Base-by-base conservation (phyloP, 2,888 invertebrate genomes). In the Dinocampus coccinellae region DNA sequence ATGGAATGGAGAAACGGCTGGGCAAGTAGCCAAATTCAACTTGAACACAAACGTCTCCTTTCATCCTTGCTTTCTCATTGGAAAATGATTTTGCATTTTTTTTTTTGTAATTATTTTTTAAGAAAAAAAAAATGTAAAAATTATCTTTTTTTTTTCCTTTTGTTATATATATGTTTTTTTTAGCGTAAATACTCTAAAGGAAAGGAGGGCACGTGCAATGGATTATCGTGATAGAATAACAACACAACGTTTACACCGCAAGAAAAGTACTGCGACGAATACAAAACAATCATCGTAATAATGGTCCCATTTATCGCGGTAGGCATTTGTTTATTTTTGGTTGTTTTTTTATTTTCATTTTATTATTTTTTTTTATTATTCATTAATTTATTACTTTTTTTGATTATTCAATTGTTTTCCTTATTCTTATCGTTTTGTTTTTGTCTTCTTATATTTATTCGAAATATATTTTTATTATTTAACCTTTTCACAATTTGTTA, bases 281-380 rank as follows among this genome's bases (percentile, higher is more conserved):
- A 53, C 39, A 42, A 70, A 64, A 64, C 53, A 68, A 71, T 64
- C 69, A 71, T 60, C 68, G 29, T 72, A 53, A 72, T 71, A 71
- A 71, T 62, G 66, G 62, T 72, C 47, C 42, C 42, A 60, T 60
- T 60, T 42, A 22, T 20, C 67, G 57, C 42, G 72, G 72, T 72
- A 72, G 72, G 72, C 72, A 72, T 73, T 71, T 66, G 11, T 39
- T 34, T 70, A 42, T 71, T 70, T 52, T 73, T 71, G 62, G 11
- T 39, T 34, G 67, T 42, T 71, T 70, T 52, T 63, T 70, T 68
- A 26, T 52, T 60, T 53, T 63, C 55, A 26, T 62, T 22, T 71
- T 10, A 39, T 72, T 66, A 65, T 22, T 24, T 73, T 69, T 33
- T 58, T 39, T 55, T 55, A 16, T 57, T 16, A 13, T 60, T 52